phyloP scores from a whole-genome alignment of 1,140 invertebrate genomes.

The Tachypleus tridentatus region DNA sequence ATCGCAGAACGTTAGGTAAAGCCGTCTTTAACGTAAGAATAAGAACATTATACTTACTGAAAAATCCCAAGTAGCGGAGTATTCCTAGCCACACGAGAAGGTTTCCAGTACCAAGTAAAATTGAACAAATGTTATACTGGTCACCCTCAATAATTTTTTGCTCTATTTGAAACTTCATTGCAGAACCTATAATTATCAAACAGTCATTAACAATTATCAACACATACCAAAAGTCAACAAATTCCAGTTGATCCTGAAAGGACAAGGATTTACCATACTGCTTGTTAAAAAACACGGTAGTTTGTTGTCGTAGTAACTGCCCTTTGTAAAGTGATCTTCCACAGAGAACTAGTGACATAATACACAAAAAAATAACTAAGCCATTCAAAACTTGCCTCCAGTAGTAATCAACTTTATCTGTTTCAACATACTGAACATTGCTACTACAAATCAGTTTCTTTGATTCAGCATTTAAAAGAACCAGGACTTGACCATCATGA shows the following conservation, averaged over 20 bases:
- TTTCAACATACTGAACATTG: conserved; percentile 41
- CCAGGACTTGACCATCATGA: conserved; percentile 56
- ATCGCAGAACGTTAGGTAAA: conserved; percentile 80
- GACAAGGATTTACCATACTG: conserved; percentile 57
- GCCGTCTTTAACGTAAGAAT: conserved; percentile 90
- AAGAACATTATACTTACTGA: conserved; percentile 94
- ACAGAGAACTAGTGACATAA: conserved; percentile 72
- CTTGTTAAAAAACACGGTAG: conserved; percentile 62
- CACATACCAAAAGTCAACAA: conserved; percentile 95
- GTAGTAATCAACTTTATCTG: conserved; percentile 11
- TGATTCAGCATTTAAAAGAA: conserved; percentile 63
- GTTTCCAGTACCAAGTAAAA: conserved; percentile 87
- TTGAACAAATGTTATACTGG: conserved; percentile 87
- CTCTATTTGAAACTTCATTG: conserved; percentile 88
- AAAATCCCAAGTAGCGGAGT: conserved; percentile 91
- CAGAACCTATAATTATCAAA: conserved; percentile 81
- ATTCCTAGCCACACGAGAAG: conserved; percentile 95
- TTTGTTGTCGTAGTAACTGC: conserved; percentile 63
- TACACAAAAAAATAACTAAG: conserved; percentile 73
- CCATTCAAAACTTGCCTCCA: conserved; percentile 55
- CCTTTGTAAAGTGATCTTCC: conserved; percentile 76
- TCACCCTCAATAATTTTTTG: conserved; percentile 56
- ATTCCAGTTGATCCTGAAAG: conserved; percentile 72
- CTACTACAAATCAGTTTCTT: conserved; percentile 66
- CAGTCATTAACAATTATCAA: conserved; percentile 95